phyloP scores from a whole-genome alignment of 2,113 vertebrate genomes.

The Triplophysa dalaica region DNA sequence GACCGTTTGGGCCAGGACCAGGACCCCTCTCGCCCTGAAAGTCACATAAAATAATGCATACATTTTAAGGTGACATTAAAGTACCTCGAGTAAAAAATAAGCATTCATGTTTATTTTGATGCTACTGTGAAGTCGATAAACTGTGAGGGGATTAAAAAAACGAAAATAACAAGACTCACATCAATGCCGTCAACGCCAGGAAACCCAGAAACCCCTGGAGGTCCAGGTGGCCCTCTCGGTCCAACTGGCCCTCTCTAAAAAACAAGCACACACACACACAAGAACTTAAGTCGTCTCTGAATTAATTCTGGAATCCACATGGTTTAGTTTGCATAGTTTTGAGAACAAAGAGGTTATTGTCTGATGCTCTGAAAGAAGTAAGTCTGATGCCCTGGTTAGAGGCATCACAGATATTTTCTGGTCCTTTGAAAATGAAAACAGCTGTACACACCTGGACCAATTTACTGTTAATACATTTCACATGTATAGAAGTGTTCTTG shows the following conservation, averaged over 20 bases:
- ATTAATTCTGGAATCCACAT: slow-evolving; percentile 39
- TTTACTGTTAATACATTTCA: slow-evolving; percentile 14
- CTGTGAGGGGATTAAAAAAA: neutral
- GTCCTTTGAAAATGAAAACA: slow-evolving; percentile 29
- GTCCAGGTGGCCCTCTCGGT: slow-evolving; percentile 79
- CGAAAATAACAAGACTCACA: slow-evolving; percentile 75
- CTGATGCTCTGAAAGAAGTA: neutral
- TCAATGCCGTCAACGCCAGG: slow-evolving; percentile 94
- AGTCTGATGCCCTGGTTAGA: slow-evolving; percentile 16
- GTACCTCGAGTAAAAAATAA: neutral
- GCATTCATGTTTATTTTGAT: neutral
- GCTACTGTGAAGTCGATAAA: neutral
- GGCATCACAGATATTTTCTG: slow-evolving; percentile 63
- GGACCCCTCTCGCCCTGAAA: slow-evolving; percentile 89
- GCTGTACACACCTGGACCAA: slow-evolving; percentile 8
- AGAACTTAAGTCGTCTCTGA: neutral
- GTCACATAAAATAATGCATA: slow-evolving; percentile 14
- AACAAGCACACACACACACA: slow-evolving; percentile 45
- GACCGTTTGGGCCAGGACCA: slow-evolving; percentile 76
- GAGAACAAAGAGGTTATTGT: slow-evolving; percentile 34
- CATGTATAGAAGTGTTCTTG: neutral
- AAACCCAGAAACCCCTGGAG: slow-evolving; percentile 82
- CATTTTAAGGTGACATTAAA: no score
- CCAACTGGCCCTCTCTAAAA: slow-evolving; percentile 84
- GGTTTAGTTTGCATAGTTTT: neutral